phyloP scores from a whole-genome alignment of 92 coral and sea anemone species.

The Palythoa caribaeorum region DNA sequence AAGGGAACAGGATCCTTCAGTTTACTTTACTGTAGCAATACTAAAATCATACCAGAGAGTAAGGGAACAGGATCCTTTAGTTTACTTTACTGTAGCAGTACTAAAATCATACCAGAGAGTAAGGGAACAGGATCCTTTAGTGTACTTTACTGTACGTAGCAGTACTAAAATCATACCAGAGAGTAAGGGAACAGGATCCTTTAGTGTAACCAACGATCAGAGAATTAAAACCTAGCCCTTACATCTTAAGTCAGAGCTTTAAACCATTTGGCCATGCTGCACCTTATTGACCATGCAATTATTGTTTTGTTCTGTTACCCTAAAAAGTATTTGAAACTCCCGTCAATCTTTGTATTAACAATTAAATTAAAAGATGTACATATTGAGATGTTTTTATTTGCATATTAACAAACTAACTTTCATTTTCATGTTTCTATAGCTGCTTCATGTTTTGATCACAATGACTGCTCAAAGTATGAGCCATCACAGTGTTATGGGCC shows the following conservation, averaged over 20 bases:
- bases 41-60: constrained; percentile 22
- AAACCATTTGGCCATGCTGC: no score
- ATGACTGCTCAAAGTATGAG: constrained; percentile 16
- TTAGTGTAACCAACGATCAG: no score
- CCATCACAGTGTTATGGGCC: constrained; percentile 36
- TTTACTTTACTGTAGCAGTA: background rate
- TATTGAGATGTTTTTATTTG: background rate
- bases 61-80: background rate
- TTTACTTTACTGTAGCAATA: no score
- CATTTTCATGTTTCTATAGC: background rate
- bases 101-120: constrained; percentile 28
- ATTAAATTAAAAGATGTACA: no score
- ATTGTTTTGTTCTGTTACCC: no score
- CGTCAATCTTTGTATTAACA: background rate
- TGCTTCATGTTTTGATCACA: constrained; percentile 43
- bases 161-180: background rate
- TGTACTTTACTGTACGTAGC: no score
- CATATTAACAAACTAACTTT: background rate
- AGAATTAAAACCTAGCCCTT: no score
- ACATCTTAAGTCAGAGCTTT: no score
- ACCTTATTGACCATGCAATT: no score
- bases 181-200: background rate
- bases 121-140: background rate
- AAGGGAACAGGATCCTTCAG: no score
- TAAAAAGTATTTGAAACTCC: no score